A percentile compares a stretch with the other conserved stretches of the same genome.
These are phyloP conservation scores for Jaculus jaculus DNA, from an alignment of 2,113 vertebrate species.

Conservation along the genomic window DNA sequence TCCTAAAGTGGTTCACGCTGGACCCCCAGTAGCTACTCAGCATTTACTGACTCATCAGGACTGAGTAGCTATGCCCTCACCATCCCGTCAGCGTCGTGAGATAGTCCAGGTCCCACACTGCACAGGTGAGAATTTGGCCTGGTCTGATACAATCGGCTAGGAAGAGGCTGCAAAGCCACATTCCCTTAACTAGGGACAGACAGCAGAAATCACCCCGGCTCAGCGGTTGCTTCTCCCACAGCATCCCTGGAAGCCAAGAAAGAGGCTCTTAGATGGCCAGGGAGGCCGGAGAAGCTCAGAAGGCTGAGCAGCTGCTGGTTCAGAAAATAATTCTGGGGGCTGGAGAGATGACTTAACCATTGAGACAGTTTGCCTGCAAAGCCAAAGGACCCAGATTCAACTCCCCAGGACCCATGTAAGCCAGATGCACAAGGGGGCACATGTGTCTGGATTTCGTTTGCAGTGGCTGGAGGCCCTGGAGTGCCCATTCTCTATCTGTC, in stretches of 20 bases:
- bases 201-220: neutral
- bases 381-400: too few species aligned
- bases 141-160: neutral
- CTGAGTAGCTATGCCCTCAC: neutral
- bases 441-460: too few species aligned
- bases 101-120: neutral
- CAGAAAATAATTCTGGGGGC: neutral
- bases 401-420: too few species aligned
- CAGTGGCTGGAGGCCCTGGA: too few species aligned
- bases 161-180: neutral
- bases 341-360: too few species aligned
- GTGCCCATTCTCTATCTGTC: too few species aligned
- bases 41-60: neutral
- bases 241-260: neutral
- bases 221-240: neutral
- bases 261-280: neutral
- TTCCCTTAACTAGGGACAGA: neutral
- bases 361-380: too few species aligned
- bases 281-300: neutral
- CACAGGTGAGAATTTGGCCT: neutral
- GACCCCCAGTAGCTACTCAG: neutral
- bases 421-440: too few species aligned
- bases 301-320: neutral
- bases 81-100: neutral
- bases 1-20: neutral